Evolutionary conservation across 1,140 invertebrate species (phyloP).

Genomic region (Drosophila sturtevanti): DNA sequence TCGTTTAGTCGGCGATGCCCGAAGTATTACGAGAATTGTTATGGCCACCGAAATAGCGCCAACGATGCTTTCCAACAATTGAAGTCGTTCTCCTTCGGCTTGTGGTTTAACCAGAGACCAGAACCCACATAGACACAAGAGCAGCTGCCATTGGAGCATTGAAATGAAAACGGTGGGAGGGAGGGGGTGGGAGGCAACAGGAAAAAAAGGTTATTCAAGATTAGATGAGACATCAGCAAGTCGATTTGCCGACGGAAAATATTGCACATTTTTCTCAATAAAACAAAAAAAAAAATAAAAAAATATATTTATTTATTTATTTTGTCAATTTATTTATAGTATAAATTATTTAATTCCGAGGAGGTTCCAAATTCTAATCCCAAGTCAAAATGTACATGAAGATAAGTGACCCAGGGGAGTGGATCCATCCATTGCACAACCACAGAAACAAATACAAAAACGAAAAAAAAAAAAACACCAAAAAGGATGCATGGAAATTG

Average conservation of each 20-base stretch:
- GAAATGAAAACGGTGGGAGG: background rate
- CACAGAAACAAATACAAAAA: background rate
- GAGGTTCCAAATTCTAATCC: background rate
- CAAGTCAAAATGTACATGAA: conserved; percentile 6
- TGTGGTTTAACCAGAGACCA: conserved; percentile 20
- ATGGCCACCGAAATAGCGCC: conserved; percentile 73
- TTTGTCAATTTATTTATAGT: background rate
- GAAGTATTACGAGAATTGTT: conserved; percentile 81
- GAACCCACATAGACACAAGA: conserved; percentile 6
- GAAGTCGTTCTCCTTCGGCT: conserved; percentile 43
- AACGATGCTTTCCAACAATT: conserved; percentile 65
- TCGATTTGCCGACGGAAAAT: background rate
- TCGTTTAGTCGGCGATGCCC: conserved; percentile 79
- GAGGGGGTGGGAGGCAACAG: background rate
- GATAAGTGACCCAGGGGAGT: conserved; percentile 38
- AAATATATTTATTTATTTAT: background rate
- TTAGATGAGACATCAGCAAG: background rate
- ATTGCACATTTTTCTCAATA: background rate
- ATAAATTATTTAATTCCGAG: background rate
- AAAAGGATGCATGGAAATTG: conserved; percentile 82
- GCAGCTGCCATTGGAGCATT: conserved; percentile 11
- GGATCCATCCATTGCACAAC: conserved; percentile 7
- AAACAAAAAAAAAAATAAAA: background rate
- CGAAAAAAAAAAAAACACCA: no score
- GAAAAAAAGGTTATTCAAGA: no score